Conservation (phyloP, 2,113 vertebrate species). For the Eira barbara region DNA sequence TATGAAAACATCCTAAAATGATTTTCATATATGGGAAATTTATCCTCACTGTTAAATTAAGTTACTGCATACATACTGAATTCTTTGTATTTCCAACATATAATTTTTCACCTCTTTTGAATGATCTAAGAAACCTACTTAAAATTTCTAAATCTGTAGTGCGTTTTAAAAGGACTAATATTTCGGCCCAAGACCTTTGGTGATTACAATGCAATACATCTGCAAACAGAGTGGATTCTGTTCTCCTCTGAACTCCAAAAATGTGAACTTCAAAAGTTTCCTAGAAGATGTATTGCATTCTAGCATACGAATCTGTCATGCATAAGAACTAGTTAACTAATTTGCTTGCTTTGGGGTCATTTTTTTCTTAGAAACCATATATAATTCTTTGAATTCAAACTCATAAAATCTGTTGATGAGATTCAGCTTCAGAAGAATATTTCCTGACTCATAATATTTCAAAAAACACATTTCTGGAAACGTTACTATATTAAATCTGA, state of each 20-base stretch:
- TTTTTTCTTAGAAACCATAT: slow-evolving; percentile 67
- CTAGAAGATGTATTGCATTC: slow-evolving; percentile 52
- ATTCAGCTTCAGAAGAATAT: slow-evolving; percentile 81
- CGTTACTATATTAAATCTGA: slow-evolving; percentile 85
- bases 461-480: slow-evolving; percentile 86
- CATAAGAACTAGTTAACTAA: slow-evolving; percentile 77
- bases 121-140: slow-evolving; percentile 11
- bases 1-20: slow-evolving; percentile 14
- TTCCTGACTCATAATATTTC: slow-evolving; percentile 86
- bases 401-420: slow-evolving; percentile 83
- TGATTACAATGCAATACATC: slow-evolving; percentile 59
- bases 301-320: slow-evolving; percentile 49
- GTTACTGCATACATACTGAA: neutral
- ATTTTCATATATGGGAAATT: neutral
- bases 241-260: slow-evolving; percentile 67
- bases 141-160: slow-evolving; percentile 40
- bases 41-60: slow-evolving; percentile 48
- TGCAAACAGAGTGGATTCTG: slow-evolving; percentile 62
- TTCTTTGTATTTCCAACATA: slow-evolving; percentile 50
- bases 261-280: slow-evolving; percentile 71
- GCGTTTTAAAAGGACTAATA: slow-evolving; percentile 50
- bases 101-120: slow-evolving; percentile 39
- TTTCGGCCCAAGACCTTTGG: slow-evolving; percentile 62
- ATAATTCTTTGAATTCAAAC: slow-evolving; percentile 82
- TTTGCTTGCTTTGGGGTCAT: slow-evolving; percentile 67